phyloP scores from a whole-genome alignment of 2,888 invertebrate genomes.

The Chrysomela aeneicollis region DNA sequence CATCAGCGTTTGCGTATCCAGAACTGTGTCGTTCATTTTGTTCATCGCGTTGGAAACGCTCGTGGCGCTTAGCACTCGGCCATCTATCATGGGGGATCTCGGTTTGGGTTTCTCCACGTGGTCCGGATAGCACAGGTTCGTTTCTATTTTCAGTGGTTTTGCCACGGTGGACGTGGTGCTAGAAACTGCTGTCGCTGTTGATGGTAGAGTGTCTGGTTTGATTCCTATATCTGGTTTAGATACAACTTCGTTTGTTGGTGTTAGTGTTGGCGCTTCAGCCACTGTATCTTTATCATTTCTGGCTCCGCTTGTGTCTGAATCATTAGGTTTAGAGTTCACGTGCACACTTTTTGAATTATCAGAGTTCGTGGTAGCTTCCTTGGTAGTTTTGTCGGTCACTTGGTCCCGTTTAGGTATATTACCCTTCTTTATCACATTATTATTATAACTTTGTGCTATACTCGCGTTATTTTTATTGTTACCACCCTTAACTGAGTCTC shows the following conservation, averaged over 20 bases:
- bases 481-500: conserved; percentile 18
- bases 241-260: background rate
- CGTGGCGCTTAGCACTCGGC: conserved; percentile 56
- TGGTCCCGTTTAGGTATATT: conserved; percentile 14
- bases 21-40: conserved; percentile 60
- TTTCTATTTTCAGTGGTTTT: conserved; percentile 59
- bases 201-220: conserved; percentile 41
- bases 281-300: conserved; percentile 15
- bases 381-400: conserved; percentile 25
- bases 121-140: conserved; percentile 49
- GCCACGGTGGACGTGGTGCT: conserved; percentile 59
- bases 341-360: conserved; percentile 11
- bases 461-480: background rate
- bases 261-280: background rate
- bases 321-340: conserved; percentile 22
- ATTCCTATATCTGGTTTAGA: background rate
- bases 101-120: conserved; percentile 42
- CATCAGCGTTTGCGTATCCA: conserved; percentile 58
- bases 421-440: conserved; percentile 16
- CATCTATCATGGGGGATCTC: conserved; percentile 55
- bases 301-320: conserved; percentile 16
- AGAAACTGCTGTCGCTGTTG: conserved; percentile 56
- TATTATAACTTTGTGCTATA: conserved; percentile 28
- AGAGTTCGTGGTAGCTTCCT: conserved; percentile 10
- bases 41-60: conserved; percentile 60